A percentile compares a stretch with the other conserved stretches of the same genome.
These are phyloP conservation scores for Paratilapia polleni DNA, from an alignment of 2,113 vertebrate species.

Conservation along the genomic window DNA sequence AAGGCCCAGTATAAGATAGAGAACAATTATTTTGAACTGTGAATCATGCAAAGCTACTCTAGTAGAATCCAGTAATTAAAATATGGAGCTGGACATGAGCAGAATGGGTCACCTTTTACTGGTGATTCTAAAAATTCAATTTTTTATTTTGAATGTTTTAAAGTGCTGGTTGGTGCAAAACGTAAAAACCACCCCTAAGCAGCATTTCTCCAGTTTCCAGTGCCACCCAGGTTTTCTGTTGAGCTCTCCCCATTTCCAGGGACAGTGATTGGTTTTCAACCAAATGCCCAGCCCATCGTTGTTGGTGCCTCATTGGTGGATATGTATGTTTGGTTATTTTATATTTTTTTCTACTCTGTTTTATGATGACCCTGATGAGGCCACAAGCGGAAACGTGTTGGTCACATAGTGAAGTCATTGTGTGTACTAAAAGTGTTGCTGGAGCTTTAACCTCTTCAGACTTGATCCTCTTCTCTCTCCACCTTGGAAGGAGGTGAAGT, in stretches of 20 bases:
- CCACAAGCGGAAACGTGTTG: background rate
- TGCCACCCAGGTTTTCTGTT: background rate
- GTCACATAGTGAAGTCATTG: background rate
- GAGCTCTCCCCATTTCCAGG: background rate
- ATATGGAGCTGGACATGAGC: too few species aligned
- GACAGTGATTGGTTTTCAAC: background rate
- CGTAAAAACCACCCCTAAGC: too few species aligned
- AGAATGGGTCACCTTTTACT: too few species aligned
- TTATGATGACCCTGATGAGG: background rate
- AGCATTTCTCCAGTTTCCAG: background rate
- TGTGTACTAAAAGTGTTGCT: background rate
- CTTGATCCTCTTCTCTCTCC: background rate
- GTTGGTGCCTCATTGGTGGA: background rate
- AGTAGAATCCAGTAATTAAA: too few species aligned
- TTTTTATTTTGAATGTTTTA: too few species aligned
- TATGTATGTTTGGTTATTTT: background rate
- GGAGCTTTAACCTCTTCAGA: background rate
- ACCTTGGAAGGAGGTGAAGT: background rate
- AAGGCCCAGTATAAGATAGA: too few species aligned
- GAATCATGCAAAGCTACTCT: too few species aligned
- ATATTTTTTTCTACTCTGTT: background rate
- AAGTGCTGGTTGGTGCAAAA: too few species aligned
- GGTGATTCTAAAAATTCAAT: too few species aligned
- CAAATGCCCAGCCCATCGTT: rapidly evolving
- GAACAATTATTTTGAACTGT: too few species aligned